Percentiles rank a stretch among this genome's conserved stretches.
These are phyloP conservation scores for Phalacrocorax carbo DNA, from an alignment of 2,113 vertebrate species.

Conservation along the genomic window DNA sequence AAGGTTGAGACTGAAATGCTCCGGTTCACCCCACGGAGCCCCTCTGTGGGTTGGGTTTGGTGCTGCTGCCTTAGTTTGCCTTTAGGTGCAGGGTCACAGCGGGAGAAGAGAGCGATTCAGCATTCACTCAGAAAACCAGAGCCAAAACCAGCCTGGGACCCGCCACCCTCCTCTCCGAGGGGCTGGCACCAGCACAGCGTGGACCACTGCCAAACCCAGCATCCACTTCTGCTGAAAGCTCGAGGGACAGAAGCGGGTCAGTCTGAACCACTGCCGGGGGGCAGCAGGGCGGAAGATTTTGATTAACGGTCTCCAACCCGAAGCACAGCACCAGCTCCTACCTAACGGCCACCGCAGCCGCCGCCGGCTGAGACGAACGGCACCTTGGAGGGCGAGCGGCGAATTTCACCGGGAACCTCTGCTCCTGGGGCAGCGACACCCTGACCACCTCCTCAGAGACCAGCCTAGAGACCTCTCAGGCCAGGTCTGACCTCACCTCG, in stretches of 20 bases:
- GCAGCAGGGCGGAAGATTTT: accelerated
- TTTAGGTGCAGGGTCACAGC: too few species aligned
- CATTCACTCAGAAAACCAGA: not conserved
- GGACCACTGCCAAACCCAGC: not conserved
- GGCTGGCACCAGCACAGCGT: too few species aligned
- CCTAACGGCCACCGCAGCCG: accelerated
- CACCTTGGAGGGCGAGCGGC: not conserved
- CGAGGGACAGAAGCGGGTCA: not conserved
- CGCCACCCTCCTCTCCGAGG: not conserved
- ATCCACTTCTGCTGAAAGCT: not conserved
- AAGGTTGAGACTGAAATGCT: not conserved
- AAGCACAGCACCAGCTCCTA: not conserved
- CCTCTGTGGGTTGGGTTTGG: accelerated
- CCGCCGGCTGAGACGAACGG: accelerated
- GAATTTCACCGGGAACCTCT: accelerated
- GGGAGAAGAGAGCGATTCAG: not conserved
- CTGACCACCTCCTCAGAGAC: not conserved
- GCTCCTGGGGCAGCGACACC: not conserved
- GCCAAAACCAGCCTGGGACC: not conserved
- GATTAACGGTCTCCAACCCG: not conserved
- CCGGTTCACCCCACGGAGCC: not conserved
- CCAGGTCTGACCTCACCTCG: not conserved
- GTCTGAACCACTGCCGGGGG: not conserved
- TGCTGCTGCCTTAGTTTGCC: not conserved
- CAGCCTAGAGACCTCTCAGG: not conserved